Evolutionary conservation across 2,888 invertebrate species (phyloP), one percentile per base, ranked within the genome.

Genomic region (Megamerina dolium): DNA sequence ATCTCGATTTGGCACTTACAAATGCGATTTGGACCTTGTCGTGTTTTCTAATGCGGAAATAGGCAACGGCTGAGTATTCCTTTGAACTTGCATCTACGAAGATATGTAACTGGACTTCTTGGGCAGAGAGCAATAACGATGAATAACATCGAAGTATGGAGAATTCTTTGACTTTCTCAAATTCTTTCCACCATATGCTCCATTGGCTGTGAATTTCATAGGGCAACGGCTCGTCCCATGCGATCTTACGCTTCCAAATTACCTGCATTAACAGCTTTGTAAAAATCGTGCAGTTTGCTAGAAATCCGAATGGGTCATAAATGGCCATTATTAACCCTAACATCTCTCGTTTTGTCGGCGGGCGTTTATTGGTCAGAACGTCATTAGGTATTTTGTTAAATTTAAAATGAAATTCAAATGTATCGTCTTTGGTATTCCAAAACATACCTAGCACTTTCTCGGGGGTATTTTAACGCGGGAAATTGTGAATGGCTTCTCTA

Each of bases 291-390:
- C 53, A 50, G 2, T 60, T 54, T 0, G 48, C 37, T 1, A 59
- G 41, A n/a, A 59, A 42, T 2, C 57, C 57, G 1, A 60, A 43
- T 1, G 58, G 59, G 32, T 60, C 57, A 41, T 50, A 62, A 6
- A 59, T 32, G 1, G 57, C 55, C 58, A 60, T 59, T 5, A 57
- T 45, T 0, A 57, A 38, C 0, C 54, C 32, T 6, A 58, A 38
- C n/a, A 55, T 17, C 20, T 57, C 49, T 5, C 55, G 41, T 23
- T 58, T 59, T 1, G 55, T 59, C 3, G 55, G 54, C 6, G 48
- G 37, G 4, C 48, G 35, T 17, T n/a, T 30, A 2, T 49, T 49
- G 1, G 27, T 37, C 14, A 51, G 29, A 12, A 57, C 46, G 5
- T 49, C 46, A 4, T 12, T 8, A 10, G 45, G 30, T 9, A 54